Base-by-base conservation (phyloP, 2,113 vertebrate genomes). In the Chlorocebus sabaeus region DNA sequence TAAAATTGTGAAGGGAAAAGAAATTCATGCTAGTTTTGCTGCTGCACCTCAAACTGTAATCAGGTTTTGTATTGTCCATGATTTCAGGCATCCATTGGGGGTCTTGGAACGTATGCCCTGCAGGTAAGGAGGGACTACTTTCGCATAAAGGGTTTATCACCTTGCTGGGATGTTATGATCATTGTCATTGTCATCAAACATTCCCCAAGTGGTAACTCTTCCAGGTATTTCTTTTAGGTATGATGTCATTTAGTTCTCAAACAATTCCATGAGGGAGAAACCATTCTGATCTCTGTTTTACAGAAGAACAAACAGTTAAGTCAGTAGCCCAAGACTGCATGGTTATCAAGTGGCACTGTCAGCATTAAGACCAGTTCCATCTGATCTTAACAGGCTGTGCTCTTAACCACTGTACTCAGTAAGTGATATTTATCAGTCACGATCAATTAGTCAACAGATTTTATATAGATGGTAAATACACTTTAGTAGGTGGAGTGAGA, bases 401-500 rank as follows among this genome's bases (percentile, higher is more conserved):
- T 93, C 38, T 64, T 72, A 55, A 80, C 61, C 55, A 50, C 64
- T 57, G 11, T 64, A 17, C 59, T 82, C 92, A 45, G 70, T 20
- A 32, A 61, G 23, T 80, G 70, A 22, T 68, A 89, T 57, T 91
- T 78, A 91, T 93, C 83, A 64, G 57, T 93, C 76, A 81, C 0
- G 3, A 94, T 91, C 40, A 55, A 22, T 87, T 84, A 87, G 61
- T 90, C 88, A 94, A 82, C 50, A 59, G 30, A 91, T 93, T 95
- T 94, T 88, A 89, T 93, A 75, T 14, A 94, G 57, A 80, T 79
- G 32, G 5, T 83, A 50, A 79, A 52, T 84, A n/a, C 5, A 73
- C 61, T 32, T 85, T 12, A 67, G 91, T 67, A 85, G 78, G 86
- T 59, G 35, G 27, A 72, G 22, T 94, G 95, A 96, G 86, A 96